Base-by-base conservation (phyloP, 1,140 invertebrate genomes). In the Lucilia sericata region DNA sequence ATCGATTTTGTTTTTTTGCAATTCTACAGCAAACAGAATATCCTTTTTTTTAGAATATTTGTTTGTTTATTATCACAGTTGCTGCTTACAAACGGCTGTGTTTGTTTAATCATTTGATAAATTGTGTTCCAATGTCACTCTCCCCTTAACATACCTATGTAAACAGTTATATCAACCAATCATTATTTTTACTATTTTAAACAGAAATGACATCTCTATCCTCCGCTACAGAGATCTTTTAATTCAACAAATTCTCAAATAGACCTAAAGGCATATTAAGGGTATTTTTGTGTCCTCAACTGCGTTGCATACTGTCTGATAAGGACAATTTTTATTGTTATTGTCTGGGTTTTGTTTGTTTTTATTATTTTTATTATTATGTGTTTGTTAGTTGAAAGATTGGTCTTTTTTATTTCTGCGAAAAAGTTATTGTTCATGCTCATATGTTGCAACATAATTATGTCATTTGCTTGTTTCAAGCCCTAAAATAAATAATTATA, bases 1-100 rank as follows among this genome's bases (percentile, higher is more conserved):
- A 85, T 78, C 82, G 83, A 80, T 74, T 87, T 85, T 30, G 25
- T 70, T 70, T 7, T 70, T 65, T 65, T 70, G 65, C 21, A 19
- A 19, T 21, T 25, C 2, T 70, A n/a, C n/a, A 55, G 7, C 51
- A 55, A 49, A 80, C 30, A 76, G 13, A 42, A 42, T 13, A 30
- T 51, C 19, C 42, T 70, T 70, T 70, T 70, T 60, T 60, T 60
- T 60, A 17, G 13, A 60, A 17, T 60, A n/a, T 78, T 42, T n/a
- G 7, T 78, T 42, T 78, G 75, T 36, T 80, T 49, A 80, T 80
- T 47, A 21, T 80, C 19, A 25, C 42, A 51, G 76, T 19, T 49
- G 47, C 42, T 47, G 7, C 10, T 21, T 21, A 19, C 25, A 42
- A 30, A 76, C 76, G 76, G 76, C 76, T 80, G 76, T 80, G 19